Conservation (phyloP, 2,113 vertebrate species). For the Cettia cetti region DNA sequence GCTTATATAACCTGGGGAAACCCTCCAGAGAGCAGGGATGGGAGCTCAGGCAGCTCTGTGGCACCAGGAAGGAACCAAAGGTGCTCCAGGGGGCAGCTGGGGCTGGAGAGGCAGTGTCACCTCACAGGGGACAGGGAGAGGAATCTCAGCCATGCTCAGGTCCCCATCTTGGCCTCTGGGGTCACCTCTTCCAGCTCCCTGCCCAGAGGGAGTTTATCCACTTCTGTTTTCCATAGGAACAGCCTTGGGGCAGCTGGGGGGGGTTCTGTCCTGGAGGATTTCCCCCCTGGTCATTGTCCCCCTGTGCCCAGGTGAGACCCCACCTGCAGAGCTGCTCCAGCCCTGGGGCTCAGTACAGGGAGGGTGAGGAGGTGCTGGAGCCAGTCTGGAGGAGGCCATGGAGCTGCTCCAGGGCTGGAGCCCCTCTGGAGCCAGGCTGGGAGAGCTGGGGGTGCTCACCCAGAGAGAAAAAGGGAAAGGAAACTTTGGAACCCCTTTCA, state of each 20-base stretch:
- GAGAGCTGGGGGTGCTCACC: background rate
- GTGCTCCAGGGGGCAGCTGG: background rate
- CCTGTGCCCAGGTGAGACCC: background rate
- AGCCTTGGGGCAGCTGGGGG: background rate
- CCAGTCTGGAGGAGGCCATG: rapidly evolving
- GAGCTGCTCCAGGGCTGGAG: background rate
- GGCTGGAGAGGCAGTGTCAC: background rate
- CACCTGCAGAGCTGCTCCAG: background rate
- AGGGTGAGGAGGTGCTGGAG: background rate
- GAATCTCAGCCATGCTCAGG: background rate
- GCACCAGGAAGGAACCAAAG: background rate
- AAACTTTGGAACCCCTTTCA: background rate
- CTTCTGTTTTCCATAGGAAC: background rate
- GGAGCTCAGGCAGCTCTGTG: rapidly evolving
- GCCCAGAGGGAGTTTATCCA: background rate
- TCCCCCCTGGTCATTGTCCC: background rate
- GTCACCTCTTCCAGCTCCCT: background rate
- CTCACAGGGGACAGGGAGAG: background rate
- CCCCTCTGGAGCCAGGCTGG: background rate
- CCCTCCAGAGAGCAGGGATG: rapidly evolving
- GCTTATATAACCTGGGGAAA: background rate
- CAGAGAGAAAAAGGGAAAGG: no score
- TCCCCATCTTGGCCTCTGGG: background rate
- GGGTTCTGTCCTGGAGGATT: background rate
- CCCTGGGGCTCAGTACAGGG: background rate